A percentile compares a stretch with the other conserved stretches of the same genome.
Conservation (phyloP, 2,888 invertebrate species). For the Ganaspis brasiliensis region DNA sequence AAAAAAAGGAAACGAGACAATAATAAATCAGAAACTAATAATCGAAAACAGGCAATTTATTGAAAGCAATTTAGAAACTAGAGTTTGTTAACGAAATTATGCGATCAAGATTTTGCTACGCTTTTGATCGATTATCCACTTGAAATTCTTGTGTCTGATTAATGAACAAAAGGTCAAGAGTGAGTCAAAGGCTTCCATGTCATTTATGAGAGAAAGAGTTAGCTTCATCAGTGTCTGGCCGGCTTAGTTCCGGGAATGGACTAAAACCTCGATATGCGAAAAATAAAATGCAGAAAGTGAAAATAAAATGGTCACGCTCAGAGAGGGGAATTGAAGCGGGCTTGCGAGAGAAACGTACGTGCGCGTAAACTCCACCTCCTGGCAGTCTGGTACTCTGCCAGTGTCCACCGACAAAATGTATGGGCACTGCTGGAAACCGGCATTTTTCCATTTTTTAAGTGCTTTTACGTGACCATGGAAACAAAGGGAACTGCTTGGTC, state of each 20-base stretch:
- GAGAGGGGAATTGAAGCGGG: slow-evolving; percentile 63
- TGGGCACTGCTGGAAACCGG: slow-evolving; percentile 66
- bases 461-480: slow-evolving; percentile 65
- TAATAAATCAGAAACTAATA: not conserved
- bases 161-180: not conserved
- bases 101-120: not conserved
- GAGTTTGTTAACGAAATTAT: not conserved
- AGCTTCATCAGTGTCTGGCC: slow-evolving; percentile 42
- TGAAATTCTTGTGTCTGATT: slow-evolving; percentile 22
- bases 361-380: slow-evolving; percentile 23
- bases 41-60: no score
- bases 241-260: slow-evolving; percentile 62
- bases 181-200: not conserved
- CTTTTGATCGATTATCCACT: slow-evolving; percentile 25
- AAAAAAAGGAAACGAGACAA: no score
- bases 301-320: slow-evolving; percentile 73
- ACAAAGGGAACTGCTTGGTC: slow-evolving; percentile 52
- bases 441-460: slow-evolving; percentile 73
- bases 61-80: not conserved
- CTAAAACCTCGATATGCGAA: slow-evolving; percentile 59
- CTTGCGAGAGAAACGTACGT: not conserved
- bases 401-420: slow-evolving; percentile 59
- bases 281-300: slow-evolving; percentile 75
- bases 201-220: slow-evolving; percentile 39
- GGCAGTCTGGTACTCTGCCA: slow-evolving; percentile 14